Evolutionary conservation across 1,140 invertebrate genomes (phyloP), one percentile per base, ranked within the genome.

Genomic region (Drosophila leontia): DNA sequence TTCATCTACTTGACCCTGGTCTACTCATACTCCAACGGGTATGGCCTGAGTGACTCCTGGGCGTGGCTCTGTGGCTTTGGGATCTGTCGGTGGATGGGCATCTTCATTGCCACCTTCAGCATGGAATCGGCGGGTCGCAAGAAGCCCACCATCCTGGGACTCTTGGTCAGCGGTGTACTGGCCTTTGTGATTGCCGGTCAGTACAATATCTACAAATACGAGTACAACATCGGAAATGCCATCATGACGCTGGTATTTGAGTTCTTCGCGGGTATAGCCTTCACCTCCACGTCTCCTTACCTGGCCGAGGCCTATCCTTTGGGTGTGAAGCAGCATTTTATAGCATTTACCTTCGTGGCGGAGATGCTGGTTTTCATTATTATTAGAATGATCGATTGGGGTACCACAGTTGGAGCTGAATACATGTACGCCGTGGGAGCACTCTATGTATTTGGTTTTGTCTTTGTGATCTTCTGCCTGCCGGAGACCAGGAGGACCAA

Each of bases 401-500:
- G 11, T 3, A 0, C 0, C 0, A 0, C 0, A 0, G 51, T 15
- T 2, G 29, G 39, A 7, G 3, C 17, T 3, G 26, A 26, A 3
- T 87, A 58, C 57, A 86, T 91, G n/a, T 64, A 39, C n/a, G n/a
- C 55, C 7, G 0, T 88, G 44, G 91, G 74, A 6, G 57, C 8
- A 26, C 11, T 92, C 1, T 85, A 51, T 3, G 0, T 85, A 0
- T 17, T 76, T 6, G 87, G 68, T 7, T 76, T 56, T 2, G 0
- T 80, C 0, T 7, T 75, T 1, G 75, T 72, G 8, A 60, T 91
- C n/a, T 39, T 64, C 12, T 57, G 42, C 34, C 39, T 92, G 37
- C 91, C 91, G 9, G 91, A 92, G 62, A 92, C 91, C 3, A 76
- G 67, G 44, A 26, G 62, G 37, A 62, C 39, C 8, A 81, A 79